A percentile compares a stretch with the other conserved stretches of the same genome.
phyloP scores from a whole-genome alignment of 2,888 invertebrate genomes.

The Phalera bucephala region DNA sequence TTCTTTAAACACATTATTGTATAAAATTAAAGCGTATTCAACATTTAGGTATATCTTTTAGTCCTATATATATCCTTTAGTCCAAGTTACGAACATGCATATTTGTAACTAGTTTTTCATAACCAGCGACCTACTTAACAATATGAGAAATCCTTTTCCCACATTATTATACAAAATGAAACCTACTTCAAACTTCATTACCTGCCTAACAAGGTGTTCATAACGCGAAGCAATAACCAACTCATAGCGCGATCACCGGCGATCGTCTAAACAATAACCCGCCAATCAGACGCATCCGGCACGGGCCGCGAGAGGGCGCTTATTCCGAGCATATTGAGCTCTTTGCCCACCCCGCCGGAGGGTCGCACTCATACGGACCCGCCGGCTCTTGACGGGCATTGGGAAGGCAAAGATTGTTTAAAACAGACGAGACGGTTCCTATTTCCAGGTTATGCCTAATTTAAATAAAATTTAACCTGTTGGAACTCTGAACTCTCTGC shows the following conservation, averaged over 20 bases:
- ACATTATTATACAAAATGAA: too few relatives aligned
- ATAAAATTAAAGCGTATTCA: too few relatives aligned
- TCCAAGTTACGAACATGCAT: too few relatives aligned
- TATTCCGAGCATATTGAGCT: slow-evolving; percentile 63
- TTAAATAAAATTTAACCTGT: neutral
- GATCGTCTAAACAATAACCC: slow-evolving; percentile 50
- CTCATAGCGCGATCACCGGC: slow-evolving; percentile 11
- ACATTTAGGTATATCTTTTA: too few relatives aligned
- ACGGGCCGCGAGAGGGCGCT: slow-evolving; percentile 29
- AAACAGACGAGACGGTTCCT: too few relatives aligned
- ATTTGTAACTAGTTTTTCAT: too few relatives aligned
- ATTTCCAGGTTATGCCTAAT: neutral
- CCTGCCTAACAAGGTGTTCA: neutral
- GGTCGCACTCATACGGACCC: slow-evolving; percentile 42
- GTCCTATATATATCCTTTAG: too few relatives aligned
- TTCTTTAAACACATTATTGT: too few relatives aligned
- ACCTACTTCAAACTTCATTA: too few relatives aligned
- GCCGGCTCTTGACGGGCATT: slow-evolving; percentile 38
- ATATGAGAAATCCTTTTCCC: too few relatives aligned
- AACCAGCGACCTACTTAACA: too few relatives aligned
- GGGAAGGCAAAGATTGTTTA: slow-evolving; percentile 23
- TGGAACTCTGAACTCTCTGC: too few relatives aligned
- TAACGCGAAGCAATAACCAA: neutral
- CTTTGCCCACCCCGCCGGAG: slow-evolving; percentile 44
- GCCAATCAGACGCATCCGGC: slow-evolving; percentile 40